phyloP scores from a whole-genome alignment of 2,888 invertebrate species.

The Drosophila phalerata region DNA sequence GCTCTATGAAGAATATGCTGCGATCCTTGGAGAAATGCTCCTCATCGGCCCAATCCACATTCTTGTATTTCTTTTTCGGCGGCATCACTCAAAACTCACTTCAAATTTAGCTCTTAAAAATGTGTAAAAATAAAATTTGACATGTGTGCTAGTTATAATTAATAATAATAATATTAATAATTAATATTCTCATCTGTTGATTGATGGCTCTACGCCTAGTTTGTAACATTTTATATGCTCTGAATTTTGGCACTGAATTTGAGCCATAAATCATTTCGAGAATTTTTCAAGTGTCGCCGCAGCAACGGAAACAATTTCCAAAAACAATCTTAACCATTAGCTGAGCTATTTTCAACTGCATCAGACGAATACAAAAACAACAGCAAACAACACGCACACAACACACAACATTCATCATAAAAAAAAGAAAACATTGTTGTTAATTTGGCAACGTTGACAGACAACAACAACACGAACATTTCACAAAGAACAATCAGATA shows the following conservation, averaged over 20 bases:
- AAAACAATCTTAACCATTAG: conserved; percentile 45
- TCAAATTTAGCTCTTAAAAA: not conserved
- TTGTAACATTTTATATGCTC: conserved; percentile 43
- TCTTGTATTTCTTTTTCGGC: conserved; percentile 55
- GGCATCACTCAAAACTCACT: conserved; percentile 42
- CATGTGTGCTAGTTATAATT: conserved; percentile 36
- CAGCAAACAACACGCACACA: conserved; percentile 22
- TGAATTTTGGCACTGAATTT: conserved; percentile 42
- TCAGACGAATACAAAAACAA: conserved; percentile 18
- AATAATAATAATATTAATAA: conserved; percentile 39
- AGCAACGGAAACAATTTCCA: conserved; percentile 24
- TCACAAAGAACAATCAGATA: conserved; percentile 22
- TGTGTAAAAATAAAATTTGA: not conserved
- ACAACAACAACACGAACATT: conserved; percentile 38
- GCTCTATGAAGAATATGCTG: conserved; percentile 82
- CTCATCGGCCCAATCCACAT: conserved; percentile 81
- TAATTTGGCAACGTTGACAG: conserved; percentile 65
- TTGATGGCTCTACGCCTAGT: conserved; percentile 58
- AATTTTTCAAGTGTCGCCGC: conserved; percentile 32
- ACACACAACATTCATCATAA: conserved; percentile 35
- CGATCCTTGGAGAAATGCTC: conserved; percentile 78
- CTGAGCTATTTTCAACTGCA: conserved; percentile 57
- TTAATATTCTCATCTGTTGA: conserved; percentile 57
- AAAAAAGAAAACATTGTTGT: conserved; percentile 51
- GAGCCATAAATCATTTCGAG: conserved; percentile 65